These are phyloP conservation scores for Amiota communis DNA, from an alignment of 2,888 invertebrate genomes.

Conservation along the genomic window DNA sequence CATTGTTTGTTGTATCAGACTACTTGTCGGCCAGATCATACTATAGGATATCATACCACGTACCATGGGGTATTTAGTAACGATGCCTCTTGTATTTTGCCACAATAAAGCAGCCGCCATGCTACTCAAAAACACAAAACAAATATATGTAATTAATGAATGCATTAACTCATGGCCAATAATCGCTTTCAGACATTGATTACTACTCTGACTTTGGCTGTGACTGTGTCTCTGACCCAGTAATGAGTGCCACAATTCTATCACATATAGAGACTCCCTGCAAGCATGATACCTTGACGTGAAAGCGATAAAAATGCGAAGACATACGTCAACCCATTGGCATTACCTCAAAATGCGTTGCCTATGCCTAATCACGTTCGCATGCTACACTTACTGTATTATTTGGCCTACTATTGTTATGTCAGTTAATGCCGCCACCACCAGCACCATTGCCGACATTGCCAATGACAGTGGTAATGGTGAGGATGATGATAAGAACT, in stretches of 20 bases:
- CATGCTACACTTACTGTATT: background rate
- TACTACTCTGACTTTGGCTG: too few species aligned
- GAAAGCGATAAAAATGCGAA: constrained; percentile 7
- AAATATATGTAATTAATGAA: background rate
- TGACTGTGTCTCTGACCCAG: too few species aligned
- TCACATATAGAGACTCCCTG: background rate
- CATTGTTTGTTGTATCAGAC: constrained; percentile 81
- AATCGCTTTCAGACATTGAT: constrained; percentile 8
- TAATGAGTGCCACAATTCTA: background rate
- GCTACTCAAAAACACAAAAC: background rate
- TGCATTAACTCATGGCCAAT: constrained; percentile 7
- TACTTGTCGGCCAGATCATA: constrained; percentile 82
- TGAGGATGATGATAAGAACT: background rate
- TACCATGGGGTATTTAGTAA: constrained; percentile 70
- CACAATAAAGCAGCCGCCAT: constrained; percentile 51
- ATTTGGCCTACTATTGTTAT: background rate
- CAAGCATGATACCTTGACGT: background rate
- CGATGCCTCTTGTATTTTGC: constrained; percentile 62
- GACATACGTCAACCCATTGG: too few species aligned
- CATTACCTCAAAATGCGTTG: background rate
- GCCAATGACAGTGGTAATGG: constrained; percentile 31
- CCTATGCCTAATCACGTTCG: background rate
- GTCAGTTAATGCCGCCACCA: background rate
- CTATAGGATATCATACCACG: constrained; percentile 82
- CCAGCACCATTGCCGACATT: constrained; percentile 43